A percentile compares a stretch with the other conserved stretches of the same genome.
Conservation (phyloP, 2,888 invertebrate species). For the Drosophila mercatorum region DNA sequence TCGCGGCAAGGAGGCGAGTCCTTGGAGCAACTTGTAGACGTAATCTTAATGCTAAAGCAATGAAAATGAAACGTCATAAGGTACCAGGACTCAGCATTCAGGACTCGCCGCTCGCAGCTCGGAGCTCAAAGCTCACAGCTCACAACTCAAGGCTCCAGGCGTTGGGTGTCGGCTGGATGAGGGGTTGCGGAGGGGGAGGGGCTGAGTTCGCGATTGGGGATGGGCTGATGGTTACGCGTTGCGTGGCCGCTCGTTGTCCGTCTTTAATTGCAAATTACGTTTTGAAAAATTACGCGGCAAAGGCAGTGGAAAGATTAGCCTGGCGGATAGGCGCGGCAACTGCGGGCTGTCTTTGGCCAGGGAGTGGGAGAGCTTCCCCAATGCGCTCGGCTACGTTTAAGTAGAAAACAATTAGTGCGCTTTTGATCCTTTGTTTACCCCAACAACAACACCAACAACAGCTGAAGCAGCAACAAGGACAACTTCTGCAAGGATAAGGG, state of each 20-base stretch:
- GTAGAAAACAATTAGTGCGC: conserved; percentile 81
- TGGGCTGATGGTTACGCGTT: conserved; percentile 43
- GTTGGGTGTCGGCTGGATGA: conserved; percentile 22
- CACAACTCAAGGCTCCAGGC: conserved; percentile 50
- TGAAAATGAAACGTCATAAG: conserved; percentile 65
- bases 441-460: conserved; percentile 57
- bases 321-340: conserved; percentile 34
- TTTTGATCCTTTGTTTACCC: conserved; percentile 83
- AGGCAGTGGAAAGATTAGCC: conserved; percentile 69
- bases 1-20: conserved; percentile 20
- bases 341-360: conserved; percentile 22
- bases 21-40: conserved; percentile 50
- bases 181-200: background rate
- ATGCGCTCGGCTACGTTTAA: conserved; percentile 57
- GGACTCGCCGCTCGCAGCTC: background rate
- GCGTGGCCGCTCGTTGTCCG: conserved; percentile 49
- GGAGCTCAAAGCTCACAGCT: conserved; percentile 28
- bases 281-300: conserved; percentile 78
- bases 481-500: conserved; percentile 38
- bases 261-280: conserved; percentile 82
- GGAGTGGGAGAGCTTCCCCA: conserved; percentile 24
- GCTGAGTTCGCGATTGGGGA: background rate
- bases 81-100: conserved; percentile 28
- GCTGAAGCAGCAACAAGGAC: conserved; percentile 50
- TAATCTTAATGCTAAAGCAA: conserved; percentile 64